A percentile compares a stretch with the other conserved stretches of the same genome.
These are phyloP conservation scores for Tragelaphus oryx DNA, from an alignment of 2,797 vertebrate species.

Conservation along the genomic window DNA sequence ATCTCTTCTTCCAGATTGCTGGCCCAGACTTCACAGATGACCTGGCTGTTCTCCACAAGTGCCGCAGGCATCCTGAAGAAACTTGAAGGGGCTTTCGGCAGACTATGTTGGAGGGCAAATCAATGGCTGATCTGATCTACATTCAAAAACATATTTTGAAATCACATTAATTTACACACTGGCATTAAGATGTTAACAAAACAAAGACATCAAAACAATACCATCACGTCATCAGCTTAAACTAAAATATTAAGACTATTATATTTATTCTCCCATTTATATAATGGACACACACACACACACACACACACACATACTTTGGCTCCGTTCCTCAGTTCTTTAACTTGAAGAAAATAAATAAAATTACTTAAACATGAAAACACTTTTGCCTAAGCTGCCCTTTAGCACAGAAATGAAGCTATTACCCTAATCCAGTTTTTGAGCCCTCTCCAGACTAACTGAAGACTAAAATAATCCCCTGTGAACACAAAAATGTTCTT, in stretches of 20 bases:
- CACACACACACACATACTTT: neutral
- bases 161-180: neutral
- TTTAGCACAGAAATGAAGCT: neutral
- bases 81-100: conserved; percentile 2
- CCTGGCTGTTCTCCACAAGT: conserved; percentile 96
- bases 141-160: conserved; percentile 47
- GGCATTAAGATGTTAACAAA: neutral
- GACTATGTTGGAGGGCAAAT: neutral
- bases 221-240: neutral
- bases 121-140: conserved; percentile 52
- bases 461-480: neutral
- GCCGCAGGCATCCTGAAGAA: conserved; percentile 93
- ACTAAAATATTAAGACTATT: neutral
- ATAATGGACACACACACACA: neutral
- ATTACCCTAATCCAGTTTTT: neutral
- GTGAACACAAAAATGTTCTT: neutral
- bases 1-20: conserved; percentile 98
- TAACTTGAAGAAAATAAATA: neutral
- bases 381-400: neutral
- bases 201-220: conserved; percentile 29
- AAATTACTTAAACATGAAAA: neutral
- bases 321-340: neutral
- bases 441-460: neutral
- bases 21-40: conserved; percentile 99
- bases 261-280: neutral